Percentiles rank a stretch among this genome's conserved stretches.
Conservation (phyloP, 37 sponge, comb jelly and placozoan species). For the Aplysina aerophoba region DNA sequence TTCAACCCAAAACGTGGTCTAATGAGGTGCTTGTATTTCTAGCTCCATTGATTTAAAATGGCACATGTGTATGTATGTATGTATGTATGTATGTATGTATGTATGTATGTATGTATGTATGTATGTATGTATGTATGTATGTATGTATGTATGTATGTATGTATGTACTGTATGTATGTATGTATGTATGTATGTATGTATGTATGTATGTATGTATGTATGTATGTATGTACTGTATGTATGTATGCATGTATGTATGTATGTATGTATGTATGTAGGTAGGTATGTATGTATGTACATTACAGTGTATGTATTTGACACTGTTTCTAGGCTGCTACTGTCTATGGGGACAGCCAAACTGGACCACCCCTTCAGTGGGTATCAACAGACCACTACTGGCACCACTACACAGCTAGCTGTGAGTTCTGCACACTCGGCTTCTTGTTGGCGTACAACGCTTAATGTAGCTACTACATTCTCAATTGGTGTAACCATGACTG, state of each 20-base stretch:
- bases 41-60: too few species aligned
- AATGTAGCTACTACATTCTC: too few species aligned
- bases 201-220: neutral
- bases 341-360: slow-evolving; percentile 33
- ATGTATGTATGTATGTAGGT: neutral
- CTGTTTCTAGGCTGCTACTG: slow-evolving; percentile 22
- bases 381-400: slow-evolving; percentile 55
- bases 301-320: too few species aligned
- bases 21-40: too few species aligned
- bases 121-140: slow-evolving; percentile 21
- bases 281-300: neutral
- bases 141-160: neutral
- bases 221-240: neutral
- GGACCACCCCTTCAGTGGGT: slow-evolving; percentile 68
- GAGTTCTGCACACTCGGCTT: neutral
- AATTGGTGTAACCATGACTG: too few species aligned
- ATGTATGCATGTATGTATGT: neutral
- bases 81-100: too few species aligned
- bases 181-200: neutral
- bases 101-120: slow-evolving; percentile 28
- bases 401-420: neutral
- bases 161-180: neutral
- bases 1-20: too few species aligned
- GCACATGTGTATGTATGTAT: too few species aligned
- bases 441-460: too few species aligned